Evolutionary conservation across 2,113 vertebrate genomes (phyloP).

Genomic region (Myrmecophaga tridactyla): DNA sequence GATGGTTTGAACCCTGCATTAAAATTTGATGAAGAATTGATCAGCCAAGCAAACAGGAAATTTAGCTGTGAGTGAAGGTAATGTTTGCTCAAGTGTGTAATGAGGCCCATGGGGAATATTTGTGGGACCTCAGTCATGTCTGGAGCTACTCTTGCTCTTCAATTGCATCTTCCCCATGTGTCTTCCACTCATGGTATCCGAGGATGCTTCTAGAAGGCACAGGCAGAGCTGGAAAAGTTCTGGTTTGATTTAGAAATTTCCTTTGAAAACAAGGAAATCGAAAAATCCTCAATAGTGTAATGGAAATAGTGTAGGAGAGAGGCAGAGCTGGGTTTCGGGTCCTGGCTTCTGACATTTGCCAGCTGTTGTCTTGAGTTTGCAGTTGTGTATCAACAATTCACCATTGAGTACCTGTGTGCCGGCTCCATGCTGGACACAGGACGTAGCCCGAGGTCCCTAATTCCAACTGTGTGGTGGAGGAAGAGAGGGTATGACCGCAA

Average conservation of each 20-base stretch:
- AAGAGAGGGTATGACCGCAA: background rate
- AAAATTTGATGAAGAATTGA: conserved; percentile 89
- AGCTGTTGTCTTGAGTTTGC: background rate
- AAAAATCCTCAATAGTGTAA: background rate
- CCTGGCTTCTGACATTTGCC: background rate
- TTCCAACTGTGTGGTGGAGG: background rate
- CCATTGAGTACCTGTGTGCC: background rate
- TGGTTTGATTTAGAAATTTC: conserved; percentile 10
- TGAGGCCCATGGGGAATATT: conserved; percentile 86
- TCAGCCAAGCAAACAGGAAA: conserved; percentile 88
- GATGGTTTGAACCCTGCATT: conserved; percentile 83
- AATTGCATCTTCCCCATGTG: conserved; percentile 72
- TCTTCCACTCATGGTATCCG: conserved; percentile 35
- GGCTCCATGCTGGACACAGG: background rate
- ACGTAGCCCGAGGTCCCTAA: background rate
- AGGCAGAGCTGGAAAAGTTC: background rate
- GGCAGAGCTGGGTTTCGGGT: background rate
- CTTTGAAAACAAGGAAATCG: background rate
- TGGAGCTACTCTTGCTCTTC: conserved; percentile 77
- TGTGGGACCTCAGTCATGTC: conserved; percentile 82
- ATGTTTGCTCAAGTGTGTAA: conserved; percentile 88
- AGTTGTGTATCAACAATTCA: background rate
- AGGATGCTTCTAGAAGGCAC: background rate
- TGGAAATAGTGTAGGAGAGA: background rate
- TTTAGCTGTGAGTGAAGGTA: conserved; percentile 86